phyloP scores from a whole-genome alignment of 2,113 vertebrate genomes.

The Menura novaehollandiae region DNA sequence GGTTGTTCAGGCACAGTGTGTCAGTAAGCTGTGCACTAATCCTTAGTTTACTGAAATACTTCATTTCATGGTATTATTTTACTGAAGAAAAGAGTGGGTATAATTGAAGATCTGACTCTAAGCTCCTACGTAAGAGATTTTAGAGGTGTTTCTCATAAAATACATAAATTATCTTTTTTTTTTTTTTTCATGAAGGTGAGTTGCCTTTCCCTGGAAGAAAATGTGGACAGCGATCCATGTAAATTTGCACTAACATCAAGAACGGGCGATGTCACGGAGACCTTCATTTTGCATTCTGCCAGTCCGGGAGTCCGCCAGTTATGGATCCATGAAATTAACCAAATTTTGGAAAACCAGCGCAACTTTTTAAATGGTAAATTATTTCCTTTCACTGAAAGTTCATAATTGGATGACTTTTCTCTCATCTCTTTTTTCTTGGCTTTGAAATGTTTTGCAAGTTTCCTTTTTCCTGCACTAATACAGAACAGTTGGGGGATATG shows the following conservation, averaged over 20 bases:
- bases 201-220: constrained; percentile 95
- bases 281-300: constrained; percentile 86
- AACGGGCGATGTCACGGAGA: constrained; percentile 84
- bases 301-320: constrained; percentile 86
- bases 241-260: constrained; percentile 94
- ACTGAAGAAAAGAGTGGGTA: not conserved
- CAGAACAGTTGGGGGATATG: not conserved
- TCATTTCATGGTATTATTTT: not conserved
- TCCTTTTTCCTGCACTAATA: not conserved
- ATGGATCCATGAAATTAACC: constrained; percentile 96
- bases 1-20: not conserved
- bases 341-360: constrained; percentile 97
- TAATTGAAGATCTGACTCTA: not conserved
- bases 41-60: not conserved
- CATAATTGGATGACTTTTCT: not conserved
- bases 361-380: constrained; percentile 97
- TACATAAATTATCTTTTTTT: accelerated
- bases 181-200: constrained; percentile 80
- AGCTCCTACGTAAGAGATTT: not conserved
- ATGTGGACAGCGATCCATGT: constrained; percentile 90
- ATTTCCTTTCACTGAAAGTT: not conserved
- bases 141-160: not conserved
- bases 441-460: not conserved
- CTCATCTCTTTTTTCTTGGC: constrained; percentile 7
- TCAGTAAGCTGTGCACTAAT: not conserved